A percentile compares a stretch with the other conserved stretches of the same genome.
Evolutionary conservation across 2,888 invertebrate species (phyloP).

Genomic region (Nymphalis polychloros): DNA sequence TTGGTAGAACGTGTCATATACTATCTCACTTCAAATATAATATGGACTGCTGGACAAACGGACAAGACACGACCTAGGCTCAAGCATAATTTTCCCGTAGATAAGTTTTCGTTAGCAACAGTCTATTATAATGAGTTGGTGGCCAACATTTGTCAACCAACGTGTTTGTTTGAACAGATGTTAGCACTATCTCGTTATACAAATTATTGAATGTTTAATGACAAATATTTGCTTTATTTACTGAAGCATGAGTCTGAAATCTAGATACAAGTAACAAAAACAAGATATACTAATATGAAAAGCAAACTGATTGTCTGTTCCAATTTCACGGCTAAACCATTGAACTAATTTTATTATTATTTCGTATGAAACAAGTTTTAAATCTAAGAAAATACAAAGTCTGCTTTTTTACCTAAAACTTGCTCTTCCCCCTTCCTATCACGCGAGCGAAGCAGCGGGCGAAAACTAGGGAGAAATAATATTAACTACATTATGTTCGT

Average conservation of each 20-base stretch:
- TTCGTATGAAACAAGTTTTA: no score
- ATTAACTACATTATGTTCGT: no score
- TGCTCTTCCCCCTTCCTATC: no score
- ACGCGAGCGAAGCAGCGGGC: no score
- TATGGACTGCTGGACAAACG: not conserved
- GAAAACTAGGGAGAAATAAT: no score
- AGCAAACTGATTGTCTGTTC: no score
- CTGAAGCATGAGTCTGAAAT: not conserved
- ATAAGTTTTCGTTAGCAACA: constrained; percentile 9
- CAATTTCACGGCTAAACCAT: no score
- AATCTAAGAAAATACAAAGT: no score
- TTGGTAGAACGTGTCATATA: no score
- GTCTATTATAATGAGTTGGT: constrained; percentile 3
- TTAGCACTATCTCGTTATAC: not conserved
- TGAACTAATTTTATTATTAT: no score
- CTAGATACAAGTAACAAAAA: not conserved
- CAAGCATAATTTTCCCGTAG: not conserved
- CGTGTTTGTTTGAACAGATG: constrained; percentile 5
- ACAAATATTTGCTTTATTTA: constrained; percentile 1
- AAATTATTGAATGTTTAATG: constrained; percentile 7
- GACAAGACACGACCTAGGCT: not conserved
- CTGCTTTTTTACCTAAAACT: no score
- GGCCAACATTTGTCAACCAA: constrained; percentile 5
- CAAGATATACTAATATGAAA: not conserved
- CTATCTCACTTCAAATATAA: no score